A percentile compares a stretch with the other conserved stretches of the same genome.
Evolutionary conservation across 2,888 invertebrate species (phyloP).

Genomic region (Tetheella fluctuosa): DNA sequence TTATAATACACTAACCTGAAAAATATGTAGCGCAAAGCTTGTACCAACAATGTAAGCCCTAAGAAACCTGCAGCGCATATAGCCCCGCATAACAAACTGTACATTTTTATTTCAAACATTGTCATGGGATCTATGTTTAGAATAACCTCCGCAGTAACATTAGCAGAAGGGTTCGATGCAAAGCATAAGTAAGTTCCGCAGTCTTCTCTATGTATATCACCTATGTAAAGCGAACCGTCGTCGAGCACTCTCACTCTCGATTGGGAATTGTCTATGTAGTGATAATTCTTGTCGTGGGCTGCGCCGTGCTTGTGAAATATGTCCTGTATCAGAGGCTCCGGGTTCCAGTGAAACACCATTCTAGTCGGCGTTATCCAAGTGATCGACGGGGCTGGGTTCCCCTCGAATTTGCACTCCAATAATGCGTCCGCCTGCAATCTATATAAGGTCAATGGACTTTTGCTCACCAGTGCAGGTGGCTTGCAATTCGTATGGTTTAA

Average conservation of each 20-base stretch:
- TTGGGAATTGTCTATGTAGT: slow-evolving; percentile 71
- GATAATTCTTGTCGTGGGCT: slow-evolving; percentile 83
- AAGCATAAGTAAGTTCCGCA: slow-evolving; percentile 94
- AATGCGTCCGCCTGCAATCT: slow-evolving; percentile 87
- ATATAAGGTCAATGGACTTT: slow-evolving; percentile 86
- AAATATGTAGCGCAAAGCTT: slow-evolving; percentile 88
- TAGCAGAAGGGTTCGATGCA: slow-evolving; percentile 93
- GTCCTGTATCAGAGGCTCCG: slow-evolving; percentile 87
- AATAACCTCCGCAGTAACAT: slow-evolving; percentile 89
- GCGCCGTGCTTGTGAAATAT: slow-evolving; percentile 87
- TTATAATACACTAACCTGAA: slow-evolving; percentile 84
- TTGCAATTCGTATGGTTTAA: slow-evolving; percentile 88
- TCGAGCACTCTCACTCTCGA: slow-evolving; percentile 87
- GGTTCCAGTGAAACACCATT: slow-evolving; percentile 90
- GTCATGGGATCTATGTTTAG: slow-evolving; percentile 94
- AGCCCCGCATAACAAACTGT: slow-evolving; percentile 92
- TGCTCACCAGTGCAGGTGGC: slow-evolving; percentile 84
- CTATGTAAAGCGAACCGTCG: slow-evolving; percentile 91
- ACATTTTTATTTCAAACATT: slow-evolving; percentile 92
- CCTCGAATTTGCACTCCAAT: slow-evolving; percentile 90
- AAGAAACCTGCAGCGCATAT: slow-evolving; percentile 92
- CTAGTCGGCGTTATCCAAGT: slow-evolving; percentile 93
- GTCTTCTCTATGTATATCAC: slow-evolving; percentile 89
- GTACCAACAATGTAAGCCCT: slow-evolving; percentile 90
- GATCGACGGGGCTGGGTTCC: slow-evolving; percentile 91